These are phyloP conservation scores for Procambarus clarkii DNA, from an alignment of 1,140 invertebrate genomes.

Conservation along the genomic window DNA sequence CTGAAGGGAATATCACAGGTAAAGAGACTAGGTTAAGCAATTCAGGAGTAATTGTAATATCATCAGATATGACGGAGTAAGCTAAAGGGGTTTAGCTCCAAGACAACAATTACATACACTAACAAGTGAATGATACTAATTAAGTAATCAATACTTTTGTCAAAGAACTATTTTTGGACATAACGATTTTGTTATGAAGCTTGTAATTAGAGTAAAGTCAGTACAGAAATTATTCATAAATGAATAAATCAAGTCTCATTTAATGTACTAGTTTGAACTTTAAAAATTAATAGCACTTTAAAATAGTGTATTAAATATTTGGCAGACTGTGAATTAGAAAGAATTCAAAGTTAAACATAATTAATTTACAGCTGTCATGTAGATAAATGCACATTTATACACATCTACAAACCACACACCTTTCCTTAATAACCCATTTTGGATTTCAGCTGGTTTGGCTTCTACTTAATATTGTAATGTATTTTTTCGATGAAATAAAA, in stretches of 20 bases:
- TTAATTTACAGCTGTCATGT: conserved; percentile 24
- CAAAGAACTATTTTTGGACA: background rate
- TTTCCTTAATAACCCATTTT: conserved; percentile 22
- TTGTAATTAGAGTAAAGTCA: background rate
- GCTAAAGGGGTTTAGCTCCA: background rate
- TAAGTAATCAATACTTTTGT: background rate
- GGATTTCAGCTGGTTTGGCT: conserved; percentile 70
- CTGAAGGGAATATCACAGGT: background rate
- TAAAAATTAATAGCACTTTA: conserved; percentile 5
- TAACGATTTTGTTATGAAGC: background rate
- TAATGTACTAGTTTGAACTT: background rate
- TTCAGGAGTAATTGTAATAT: background rate
- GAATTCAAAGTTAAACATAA: background rate
- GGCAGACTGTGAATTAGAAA: background rate
- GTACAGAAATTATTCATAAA: background rate
- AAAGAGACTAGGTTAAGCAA: background rate
- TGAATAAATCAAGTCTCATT: background rate
- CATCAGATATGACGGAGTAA: background rate
- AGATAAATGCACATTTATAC: conserved; percentile 14
- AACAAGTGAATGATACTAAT: conserved; percentile 33
- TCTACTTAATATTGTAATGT: conserved; percentile 29
- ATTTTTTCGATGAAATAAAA: conserved; percentile 18
- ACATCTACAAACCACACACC: conserved; percentile 2
- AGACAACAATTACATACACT: background rate
- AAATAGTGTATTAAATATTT: background rate